Evolutionary conservation across 2,797 vertebrate species (phyloP).

Genomic region (Pseudomugil gertrudae): DNA sequence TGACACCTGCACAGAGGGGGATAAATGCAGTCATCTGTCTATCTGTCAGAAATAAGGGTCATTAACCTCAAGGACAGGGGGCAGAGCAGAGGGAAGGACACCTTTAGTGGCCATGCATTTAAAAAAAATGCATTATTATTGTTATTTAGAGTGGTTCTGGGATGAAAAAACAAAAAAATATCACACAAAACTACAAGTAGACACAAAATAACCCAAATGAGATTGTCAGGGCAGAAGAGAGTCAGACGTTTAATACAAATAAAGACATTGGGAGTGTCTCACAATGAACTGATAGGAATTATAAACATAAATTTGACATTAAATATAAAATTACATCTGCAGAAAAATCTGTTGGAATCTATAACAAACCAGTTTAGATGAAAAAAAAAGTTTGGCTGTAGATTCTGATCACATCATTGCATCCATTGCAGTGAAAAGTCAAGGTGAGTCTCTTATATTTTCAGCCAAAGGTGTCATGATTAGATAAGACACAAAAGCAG

Average conservation of each 20-base stretch:
- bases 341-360: too few species aligned
- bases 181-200: neutral
- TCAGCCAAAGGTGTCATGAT: too few species aligned
- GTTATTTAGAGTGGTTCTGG: too few species aligned
- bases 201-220: neutral
- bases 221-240: neutral
- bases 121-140: neutral
- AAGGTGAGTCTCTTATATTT: neutral
- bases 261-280: neutral
- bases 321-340: neutral
- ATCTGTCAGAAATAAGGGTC: constrained; percentile 86
- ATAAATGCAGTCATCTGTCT: constrained; percentile 83
- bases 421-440: neutral
- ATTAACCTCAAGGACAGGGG: constrained; percentile 61
- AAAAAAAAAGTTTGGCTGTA: neutral
- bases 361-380: too few species aligned
- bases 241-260: neutral
- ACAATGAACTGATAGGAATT: neutral
- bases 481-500: too few species aligned
- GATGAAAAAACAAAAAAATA: neutral
- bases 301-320: neutral
- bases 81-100: constrained; percentile 40
- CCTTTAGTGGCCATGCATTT: constrained; percentile 8
- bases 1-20: constrained; percentile 63
- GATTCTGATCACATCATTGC: neutral